phyloP scores from a whole-genome alignment of 2,888 invertebrate genomes.

The Metopia argyrocephala region DNA sequence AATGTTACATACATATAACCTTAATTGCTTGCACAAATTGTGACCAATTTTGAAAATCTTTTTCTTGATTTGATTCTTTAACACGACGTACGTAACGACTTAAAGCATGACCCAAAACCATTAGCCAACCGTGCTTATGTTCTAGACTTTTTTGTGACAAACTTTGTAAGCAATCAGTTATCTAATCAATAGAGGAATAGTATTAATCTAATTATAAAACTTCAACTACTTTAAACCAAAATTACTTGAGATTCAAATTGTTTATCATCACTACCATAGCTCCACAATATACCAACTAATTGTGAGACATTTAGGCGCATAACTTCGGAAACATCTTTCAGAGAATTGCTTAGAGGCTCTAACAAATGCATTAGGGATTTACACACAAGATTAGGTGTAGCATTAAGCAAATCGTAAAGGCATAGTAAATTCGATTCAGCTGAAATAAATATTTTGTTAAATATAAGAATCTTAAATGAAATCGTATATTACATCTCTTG shows the following conservation, averaged over 20 bases:
- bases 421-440: constrained; percentile 82
- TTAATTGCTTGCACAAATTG: constrained; percentile 82
- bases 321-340: constrained; percentile 87
- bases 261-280: constrained; percentile 79
- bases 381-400: constrained; percentile 85
- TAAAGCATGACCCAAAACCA: constrained; percentile 85
- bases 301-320: constrained; percentile 86
- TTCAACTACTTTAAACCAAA: too few species aligned
- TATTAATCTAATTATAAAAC: not conserved
- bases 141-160: constrained; percentile 79
- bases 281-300: constrained; percentile 86
- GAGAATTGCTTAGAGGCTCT: constrained; percentile 77
- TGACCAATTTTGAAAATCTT: constrained; percentile 79
- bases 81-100: constrained; percentile 82
- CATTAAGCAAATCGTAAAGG: constrained; percentile 90
- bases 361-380: constrained; percentile 81
- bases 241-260: constrained; percentile 81
- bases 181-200: constrained; percentile 38
- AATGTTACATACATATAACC: constrained; percentile 80
- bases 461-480: not conserved
- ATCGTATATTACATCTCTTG: constrained; percentile 81
- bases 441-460: constrained; percentile 50
- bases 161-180: constrained; percentile 72
- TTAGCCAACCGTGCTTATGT: constrained; percentile 86
- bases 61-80: constrained; percentile 75